Base-by-base conservation (phyloP, 2,797 vertebrate genomes). In the Aratinga solstitialis region DNA sequence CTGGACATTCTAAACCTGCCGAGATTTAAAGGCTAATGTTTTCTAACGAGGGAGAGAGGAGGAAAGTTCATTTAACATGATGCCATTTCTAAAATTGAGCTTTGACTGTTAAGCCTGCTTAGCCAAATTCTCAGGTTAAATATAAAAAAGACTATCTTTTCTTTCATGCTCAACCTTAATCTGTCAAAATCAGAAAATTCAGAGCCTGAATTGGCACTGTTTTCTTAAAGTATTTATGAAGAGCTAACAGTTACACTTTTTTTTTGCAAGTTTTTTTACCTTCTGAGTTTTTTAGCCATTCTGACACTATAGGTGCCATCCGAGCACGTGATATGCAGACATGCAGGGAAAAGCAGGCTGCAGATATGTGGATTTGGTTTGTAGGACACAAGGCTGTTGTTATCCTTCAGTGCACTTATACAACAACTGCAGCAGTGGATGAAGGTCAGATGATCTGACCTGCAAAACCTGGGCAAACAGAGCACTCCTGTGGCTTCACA, bases 61-160 rank as follows among this genome's bases (percentile, higher is more conserved):
- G 22, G 13, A 61, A 76, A 76, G 69, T 69, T 85, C 76, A 50
- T 84, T 90, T 89, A 91, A 56, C 1, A 3, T 1, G 26, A 68
- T 71, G 74, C 11, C 32, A 61, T 71, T 92, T 90, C 84, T 84
- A 74, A 94, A 94, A 66, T 1, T 83, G 58, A 93, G 84, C 30
- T 88, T 73, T 97, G 53, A 62, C 53, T 93, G 48, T 45, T 85
- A 84, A 94, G n/a, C 23, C 45, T 87, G 13, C 74, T 77, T 81
- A 72, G 29, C 5, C 50, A 89, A 94, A 94, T 77, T 89, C 51
- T 68, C 71, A 51, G 30, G 27, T 89, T 95, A 95, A 94, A 95
- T 77, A 83, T 80, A 80, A 91, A 92, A 90, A 56, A 68, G 26
- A 76, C 84, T 78, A 34, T 16, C 2, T 61, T 83, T 77, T 80